phyloP scores from a whole-genome alignment of 2,113 vertebrate genomes.

The Limnothrissa miodon region DNA sequence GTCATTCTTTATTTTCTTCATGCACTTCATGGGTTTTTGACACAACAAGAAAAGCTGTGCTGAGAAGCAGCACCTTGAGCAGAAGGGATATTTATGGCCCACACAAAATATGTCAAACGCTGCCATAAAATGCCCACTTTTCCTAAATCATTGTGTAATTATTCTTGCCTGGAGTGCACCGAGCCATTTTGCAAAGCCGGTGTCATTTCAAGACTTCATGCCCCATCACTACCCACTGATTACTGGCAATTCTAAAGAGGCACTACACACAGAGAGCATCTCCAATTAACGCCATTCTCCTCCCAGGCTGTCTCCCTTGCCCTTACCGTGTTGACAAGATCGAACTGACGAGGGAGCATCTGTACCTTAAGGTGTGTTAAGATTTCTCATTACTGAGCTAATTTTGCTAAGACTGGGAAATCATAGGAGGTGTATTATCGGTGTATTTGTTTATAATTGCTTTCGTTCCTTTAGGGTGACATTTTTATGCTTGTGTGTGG shows the following conservation, averaged over 20 bases:
- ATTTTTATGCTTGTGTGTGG: background rate
- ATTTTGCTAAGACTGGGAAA: slow-evolving; percentile 33
- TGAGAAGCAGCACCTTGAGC: background rate
- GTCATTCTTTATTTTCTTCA: background rate
- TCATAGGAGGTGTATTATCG: slow-evolving; percentile 36
- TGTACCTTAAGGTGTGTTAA: slow-evolving; percentile 26
- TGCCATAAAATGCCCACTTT: slow-evolving; percentile 1
- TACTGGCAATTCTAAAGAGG: background rate
- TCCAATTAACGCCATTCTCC: slow-evolving; percentile 61
- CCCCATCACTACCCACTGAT: background rate
- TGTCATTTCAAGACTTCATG: slow-evolving; percentile 9
- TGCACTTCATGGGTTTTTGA: background rate
- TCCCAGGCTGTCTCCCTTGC: slow-evolving; percentile 46
- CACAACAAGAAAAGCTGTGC: background rate
- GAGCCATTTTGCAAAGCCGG: background rate
- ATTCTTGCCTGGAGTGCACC: background rate
- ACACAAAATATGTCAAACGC: background rate
- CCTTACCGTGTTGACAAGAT: slow-evolving; percentile 48
- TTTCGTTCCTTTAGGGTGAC: slow-evolving; percentile 22
- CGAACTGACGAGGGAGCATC: slow-evolving; percentile 36
- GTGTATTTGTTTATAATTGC: slow-evolving; percentile 43
- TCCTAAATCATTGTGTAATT: background rate
- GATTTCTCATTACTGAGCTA: slow-evolving; percentile 46
- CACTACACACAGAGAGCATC: slow-evolving; percentile 23
- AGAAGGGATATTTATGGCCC: background rate